Base-by-base conservation (phyloP, 2,888 invertebrate species). In the Craniophora ligustri region DNA sequence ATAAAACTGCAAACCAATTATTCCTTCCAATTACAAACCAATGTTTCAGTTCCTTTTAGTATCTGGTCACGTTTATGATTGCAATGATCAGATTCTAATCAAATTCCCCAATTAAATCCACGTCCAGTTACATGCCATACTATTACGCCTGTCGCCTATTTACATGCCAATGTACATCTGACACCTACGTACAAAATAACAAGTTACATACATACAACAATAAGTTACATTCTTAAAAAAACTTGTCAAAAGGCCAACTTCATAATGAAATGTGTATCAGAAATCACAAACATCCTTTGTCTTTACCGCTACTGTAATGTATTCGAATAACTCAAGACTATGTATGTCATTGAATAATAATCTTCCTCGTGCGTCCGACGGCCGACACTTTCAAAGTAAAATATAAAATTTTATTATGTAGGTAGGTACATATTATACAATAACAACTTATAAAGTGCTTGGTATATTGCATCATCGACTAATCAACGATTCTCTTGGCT, bases 401-500 rank as follows among this genome's bases (percentile, higher is more conserved):
- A 35, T 19, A n/a, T 31, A 16, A 18, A 34, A 3, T n/a, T 18
- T 34, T 16, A 18, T n/a, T 10, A 1, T 4, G 1, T 14, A 13
- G 13, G 5, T 31, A 13, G 13, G n/a, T n/a, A n/a, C 5, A 10
- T 10, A 23, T 23, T 23, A 23, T 23, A 23, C 23, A 23, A 23
- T 23, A 8, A 10, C 2, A 23, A 10, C 23, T 3, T 8, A n/a
- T 10, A 15, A 26, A 26, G 8, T 14, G 19, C 30, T n/a, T 13
- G 19, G 23, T 8, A 26, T 16, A 42, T 55, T 48, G 28, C 42
- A 39, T 42, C 32, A 44, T 21, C 38, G 10, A 13, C 26, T 40
- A 26, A 45, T 35, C 34, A 46, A 21, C 13, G 15, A 35, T 47
- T 35, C 40, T 26, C 11, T 23, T 41, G 21, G 35, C 36, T 13